phyloP scores from a whole-genome alignment of 2,797 vertebrate species.

The Syngnathus acus region DNA sequence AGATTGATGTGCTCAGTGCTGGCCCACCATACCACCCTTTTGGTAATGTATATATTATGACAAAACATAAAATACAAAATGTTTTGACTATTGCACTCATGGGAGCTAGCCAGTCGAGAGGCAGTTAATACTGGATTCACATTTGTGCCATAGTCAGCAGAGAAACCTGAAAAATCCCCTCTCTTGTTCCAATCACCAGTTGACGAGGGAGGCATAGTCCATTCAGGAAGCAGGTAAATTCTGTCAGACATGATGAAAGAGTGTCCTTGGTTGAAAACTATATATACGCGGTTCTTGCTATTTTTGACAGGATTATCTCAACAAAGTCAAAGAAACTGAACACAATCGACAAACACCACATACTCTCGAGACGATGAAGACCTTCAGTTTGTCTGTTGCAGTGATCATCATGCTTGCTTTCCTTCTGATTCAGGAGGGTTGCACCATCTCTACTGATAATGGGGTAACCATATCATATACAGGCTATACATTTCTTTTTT shows the following conservation, averaged over 20 bases:
- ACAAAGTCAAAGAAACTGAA: background rate
- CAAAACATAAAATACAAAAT: no score
- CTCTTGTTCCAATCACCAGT: background rate
- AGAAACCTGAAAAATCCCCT: background rate
- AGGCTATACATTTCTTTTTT: background rate
- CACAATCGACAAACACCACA: background rate
- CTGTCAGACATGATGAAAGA: background rate
- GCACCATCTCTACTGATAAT: background rate
- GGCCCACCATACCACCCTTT: background rate
- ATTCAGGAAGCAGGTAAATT: background rate
- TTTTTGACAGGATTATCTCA: background rate
- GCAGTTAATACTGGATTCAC: background rate
- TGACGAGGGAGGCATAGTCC: background rate
- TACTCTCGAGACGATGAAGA: background rate
- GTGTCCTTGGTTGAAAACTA: background rate
- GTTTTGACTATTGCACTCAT: background rate
- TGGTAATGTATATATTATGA: background rate
- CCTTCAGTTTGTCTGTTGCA: background rate
- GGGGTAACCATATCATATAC: background rate
- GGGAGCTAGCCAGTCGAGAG: background rate
- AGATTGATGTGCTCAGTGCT: background rate
- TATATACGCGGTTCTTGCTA: background rate
- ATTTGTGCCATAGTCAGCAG: background rate
- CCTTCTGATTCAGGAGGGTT: background rate
- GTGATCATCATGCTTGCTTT: background rate